Base-by-base conservation (phyloP, 2,797 vertebrate genomes). In the Epinephelus awoara region DNA sequence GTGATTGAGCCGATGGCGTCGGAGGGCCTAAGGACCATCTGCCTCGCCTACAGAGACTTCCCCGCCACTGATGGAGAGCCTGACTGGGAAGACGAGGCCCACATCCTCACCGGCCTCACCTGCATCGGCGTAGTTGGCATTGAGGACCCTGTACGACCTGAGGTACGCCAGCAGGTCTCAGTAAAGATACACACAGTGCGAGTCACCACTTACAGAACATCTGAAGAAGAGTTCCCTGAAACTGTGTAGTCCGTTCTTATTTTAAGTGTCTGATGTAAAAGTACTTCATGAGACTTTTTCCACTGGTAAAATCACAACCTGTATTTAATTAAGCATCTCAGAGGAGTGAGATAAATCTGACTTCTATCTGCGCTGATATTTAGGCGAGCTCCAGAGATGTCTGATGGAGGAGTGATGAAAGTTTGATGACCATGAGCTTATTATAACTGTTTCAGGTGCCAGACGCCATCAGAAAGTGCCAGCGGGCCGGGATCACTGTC, bases 1-100 rank as follows among this genome's bases (percentile, higher is more conserved):
- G 98, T 99, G 89, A 97, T 99, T 0, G 98, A 99, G 73, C 96
- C 97, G 5, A 99, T 99, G 98, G 98, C 98, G 12, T 98, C 97
- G 0, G 97, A 99, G 6, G 98, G 98, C 34, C 95, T 99, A 2
- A 95, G 98, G 79, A 99, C 98, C 74, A 99, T 99, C 95, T 99
- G 98, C 56, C 94, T 99, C 27, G 97, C 97, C 42, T 99, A 96
- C 91, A 96, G 95, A 7, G 98, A 99, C 87, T 98, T 99, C 57
- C 90, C 90, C 34, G 75, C 88, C 54, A 81, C 93, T 75, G 97
- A 96, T 5, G 97, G 96, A 0, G 97, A 98, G 79, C 97, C 97
- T 0, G 96, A 98, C 81, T 99, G 98, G 98, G 97, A 99, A 76
- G 96, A 96, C 0, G 98, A 99, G 83, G 94, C 91, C 0, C 95